Evolutionary conservation across 2,113 vertebrate genomes (phyloP), one percentile per base, ranked within the genome.

Genomic region (Odocoileus virginianus): DNA sequence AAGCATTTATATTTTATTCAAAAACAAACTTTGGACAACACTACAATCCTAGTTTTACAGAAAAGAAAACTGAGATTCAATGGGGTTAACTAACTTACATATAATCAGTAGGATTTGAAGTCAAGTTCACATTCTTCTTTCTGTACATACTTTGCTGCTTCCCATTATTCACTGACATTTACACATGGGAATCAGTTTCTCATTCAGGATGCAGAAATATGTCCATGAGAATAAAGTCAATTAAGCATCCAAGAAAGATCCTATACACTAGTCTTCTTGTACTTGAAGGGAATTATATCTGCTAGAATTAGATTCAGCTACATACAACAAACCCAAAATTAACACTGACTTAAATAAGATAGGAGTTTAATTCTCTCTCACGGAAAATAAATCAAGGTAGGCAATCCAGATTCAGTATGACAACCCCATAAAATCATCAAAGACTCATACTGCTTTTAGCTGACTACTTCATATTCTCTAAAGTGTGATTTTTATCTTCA

Each of bases 351-450:
- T 92, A 81, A 90, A 57, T 50, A 97, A 86, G 57, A 67, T 2
- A 64, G 23, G 79, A 88, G 45, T 30, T 92, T 40, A 87, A 45
- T 86, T 95, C 15, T 30, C 43, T 87, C 43, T 50, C 27, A 43
- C 3, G 86, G 54, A 91, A 71, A 96, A 71, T 17, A 85, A 50
- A 7, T 45, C 25, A 81, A 93, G 55, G 33, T 74, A 10, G 28
- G 28, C 50, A 84, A 94, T 71, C 25, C 54, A 81, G 5, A 55
- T 11, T 64, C 33, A 52, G 25, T 74, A 78, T 19, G 12, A 16
- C 50, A 89, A 94, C 50, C n/a, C 19, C 54, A 92, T 45, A 86
- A 93, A 78, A 71, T 87, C 79, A 86, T 88, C 76, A 92, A 93
- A 43, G 61, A 78, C 17, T 30, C 45, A 25, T 11, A 90, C 10